Evolutionary conservation across 2,797 vertebrate species (phyloP).

Genomic region (Agapornis canus): DNA sequence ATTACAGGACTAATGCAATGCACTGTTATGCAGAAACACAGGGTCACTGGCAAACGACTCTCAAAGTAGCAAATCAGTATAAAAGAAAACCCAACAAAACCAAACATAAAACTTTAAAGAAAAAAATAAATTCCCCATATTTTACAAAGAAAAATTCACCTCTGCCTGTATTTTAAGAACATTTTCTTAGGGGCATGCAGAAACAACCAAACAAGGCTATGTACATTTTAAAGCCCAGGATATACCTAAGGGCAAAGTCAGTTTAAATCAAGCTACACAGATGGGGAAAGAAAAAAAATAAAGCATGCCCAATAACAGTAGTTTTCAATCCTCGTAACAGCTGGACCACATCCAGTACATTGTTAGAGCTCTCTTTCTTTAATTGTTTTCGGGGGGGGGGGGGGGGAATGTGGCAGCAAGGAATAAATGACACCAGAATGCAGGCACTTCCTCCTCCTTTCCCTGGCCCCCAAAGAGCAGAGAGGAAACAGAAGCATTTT

Average conservation of each 20-base stretch:
- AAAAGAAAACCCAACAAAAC: not conserved
- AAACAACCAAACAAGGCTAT: not conserved
- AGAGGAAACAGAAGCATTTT: not conserved
- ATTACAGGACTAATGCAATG: not conserved
- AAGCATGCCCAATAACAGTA: not conserved
- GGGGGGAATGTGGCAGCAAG: not conserved
- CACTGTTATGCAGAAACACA: not conserved
- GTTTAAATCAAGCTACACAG: slow-evolving; percentile 58
- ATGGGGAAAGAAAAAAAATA: not conserved
- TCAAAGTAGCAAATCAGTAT: not conserved
- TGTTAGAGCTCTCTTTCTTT: slow-evolving; percentile 13
- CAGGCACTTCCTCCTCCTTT: not conserved
- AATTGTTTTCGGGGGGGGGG: too few species aligned
- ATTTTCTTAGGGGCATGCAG: not conserved
- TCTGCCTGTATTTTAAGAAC: not conserved
- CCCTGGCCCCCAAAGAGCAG: too few species aligned
- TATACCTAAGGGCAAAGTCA: slow-evolving; percentile 62
- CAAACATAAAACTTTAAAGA: not conserved
- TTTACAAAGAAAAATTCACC: not conserved
- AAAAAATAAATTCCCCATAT: rapidly evolving
- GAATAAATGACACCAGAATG: not conserved
- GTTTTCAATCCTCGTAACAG: not conserved
- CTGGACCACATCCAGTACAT: slow-evolving; percentile 2
- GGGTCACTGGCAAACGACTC: not conserved
- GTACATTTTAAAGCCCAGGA: slow-evolving; percentile 56